Conservation (phyloP, 2,888 invertebrate species). For the Adelognathus sp. region DNA sequence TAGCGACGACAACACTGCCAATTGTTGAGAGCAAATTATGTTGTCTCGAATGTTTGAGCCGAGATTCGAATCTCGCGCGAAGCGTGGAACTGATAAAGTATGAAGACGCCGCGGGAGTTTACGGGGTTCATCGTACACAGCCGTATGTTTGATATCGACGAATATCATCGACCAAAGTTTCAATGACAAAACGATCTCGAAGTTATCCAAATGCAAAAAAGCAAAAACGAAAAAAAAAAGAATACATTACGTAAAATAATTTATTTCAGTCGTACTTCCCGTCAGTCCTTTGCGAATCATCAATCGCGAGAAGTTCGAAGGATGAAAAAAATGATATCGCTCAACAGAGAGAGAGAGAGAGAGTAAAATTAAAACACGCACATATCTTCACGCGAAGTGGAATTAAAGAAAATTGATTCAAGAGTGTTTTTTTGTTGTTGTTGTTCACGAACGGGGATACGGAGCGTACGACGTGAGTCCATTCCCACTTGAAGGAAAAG, state of each 20-base stretch:
- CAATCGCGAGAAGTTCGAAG: not conserved
- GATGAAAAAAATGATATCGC: not conserved
- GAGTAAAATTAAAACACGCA: slow-evolving; percentile 50
- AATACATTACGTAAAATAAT: slow-evolving; percentile 30
- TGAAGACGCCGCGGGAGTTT: not conserved
- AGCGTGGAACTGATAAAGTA: not conserved
- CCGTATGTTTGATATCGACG: slow-evolving; percentile 25
- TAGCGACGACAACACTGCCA: slow-evolving; percentile 68
- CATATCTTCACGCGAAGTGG: slow-evolving; percentile 39
- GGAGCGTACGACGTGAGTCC: slow-evolving; percentile 41
- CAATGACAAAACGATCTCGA: slow-evolving; percentile 52
- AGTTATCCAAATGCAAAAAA: slow-evolving; percentile 37
- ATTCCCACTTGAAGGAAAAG: slow-evolving; percentile 58
- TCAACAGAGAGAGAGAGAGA: not conserved
- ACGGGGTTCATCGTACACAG: not conserved
- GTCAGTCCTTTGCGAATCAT: not conserved
- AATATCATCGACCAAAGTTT: slow-evolving; percentile 55
- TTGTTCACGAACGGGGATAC: slow-evolving; percentile 20
- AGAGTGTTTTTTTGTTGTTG: slow-evolving; percentile 11
- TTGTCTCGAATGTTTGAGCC: not conserved
- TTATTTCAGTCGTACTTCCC: slow-evolving; percentile 1
- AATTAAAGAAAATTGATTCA: slow-evolving; percentile 16
- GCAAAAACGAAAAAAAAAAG: slow-evolving; percentile 24
- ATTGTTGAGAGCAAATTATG: slow-evolving; percentile 64
- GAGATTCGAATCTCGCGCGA: not conserved